These are phyloP conservation scores for Meteorus sp. DNA, from an alignment of 1,140 invertebrate species.

Conservation along the genomic window DNA sequence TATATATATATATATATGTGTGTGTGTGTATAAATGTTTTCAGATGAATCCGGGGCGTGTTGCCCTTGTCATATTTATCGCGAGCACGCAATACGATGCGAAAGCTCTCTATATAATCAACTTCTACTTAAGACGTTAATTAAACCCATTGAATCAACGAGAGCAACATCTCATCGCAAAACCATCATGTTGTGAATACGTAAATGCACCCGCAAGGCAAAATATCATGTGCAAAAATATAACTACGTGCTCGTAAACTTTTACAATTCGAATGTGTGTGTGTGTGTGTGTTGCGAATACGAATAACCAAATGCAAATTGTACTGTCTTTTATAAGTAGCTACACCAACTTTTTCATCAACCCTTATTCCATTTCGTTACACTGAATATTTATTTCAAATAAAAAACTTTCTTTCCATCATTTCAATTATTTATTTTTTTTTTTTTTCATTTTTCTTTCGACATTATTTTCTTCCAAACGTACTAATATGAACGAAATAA, in stretches of 20 bases:
- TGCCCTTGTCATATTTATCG: conserved; percentile 24
- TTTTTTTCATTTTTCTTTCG: no score
- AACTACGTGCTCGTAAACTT: conserved; percentile 14
- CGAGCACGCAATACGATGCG: conserved; percentile 23
- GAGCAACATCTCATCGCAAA: conserved; percentile 8
- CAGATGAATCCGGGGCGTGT: conserved; percentile 32
- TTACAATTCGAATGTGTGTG: conserved; percentile 5
- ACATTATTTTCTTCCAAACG: no score
- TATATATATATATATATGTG: not conserved
- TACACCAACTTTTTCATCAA: not conserved
- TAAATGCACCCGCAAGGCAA: conserved; percentile 14
- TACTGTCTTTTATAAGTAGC: not conserved
- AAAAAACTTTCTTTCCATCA: no score
- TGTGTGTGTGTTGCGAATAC: no score
- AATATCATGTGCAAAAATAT: conserved; percentile 12
- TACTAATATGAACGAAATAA: no score
- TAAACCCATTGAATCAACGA: conserved; percentile 26
- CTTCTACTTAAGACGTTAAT: conserved; percentile 34
- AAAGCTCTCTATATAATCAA: conserved; percentile 36
- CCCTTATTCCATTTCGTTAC: not conserved
- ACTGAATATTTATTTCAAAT: no score
- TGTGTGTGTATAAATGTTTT: not conserved
- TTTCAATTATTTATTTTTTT: no score
- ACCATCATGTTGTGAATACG: conserved; percentile 4
- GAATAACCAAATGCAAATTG: not conserved